Percentiles rank a stretch among this genome's conserved stretches.
Conservation (phyloP, 2,113 vertebrate genomes). For the Rhinichthys klamathensis region DNA sequence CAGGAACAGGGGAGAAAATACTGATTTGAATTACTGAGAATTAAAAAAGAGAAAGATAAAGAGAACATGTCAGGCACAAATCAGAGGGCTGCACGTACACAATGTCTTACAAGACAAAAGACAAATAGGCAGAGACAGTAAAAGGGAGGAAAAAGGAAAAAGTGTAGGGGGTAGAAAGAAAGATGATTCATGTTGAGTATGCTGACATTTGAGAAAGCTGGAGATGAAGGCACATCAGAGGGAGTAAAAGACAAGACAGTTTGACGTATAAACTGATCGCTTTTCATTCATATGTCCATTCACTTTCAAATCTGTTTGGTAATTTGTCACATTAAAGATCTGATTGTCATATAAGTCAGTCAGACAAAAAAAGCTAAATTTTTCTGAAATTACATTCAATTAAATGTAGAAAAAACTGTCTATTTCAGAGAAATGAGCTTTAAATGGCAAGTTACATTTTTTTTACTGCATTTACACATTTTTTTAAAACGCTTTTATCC, state of each 20-base stretch:
- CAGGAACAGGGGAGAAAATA: conserved; percentile 41
- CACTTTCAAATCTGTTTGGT: not conserved
- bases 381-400: not conserved
- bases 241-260: conserved; percentile 16
- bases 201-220: conserved; percentile 40
- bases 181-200: conserved; percentile 29
- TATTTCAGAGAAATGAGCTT: not conserved
- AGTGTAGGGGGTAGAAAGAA: not conserved
- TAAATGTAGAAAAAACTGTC: not conserved
- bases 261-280: conserved; percentile 2
- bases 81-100: not conserved
- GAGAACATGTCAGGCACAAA: conserved; percentile 14
- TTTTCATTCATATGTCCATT: conserved; percentile 11
- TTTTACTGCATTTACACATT: not conserved
- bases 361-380: not conserved
- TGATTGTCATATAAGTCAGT: not conserved
- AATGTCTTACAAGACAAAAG: conserved; percentile 28
- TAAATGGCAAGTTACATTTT: not conserved
- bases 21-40: not conserved
- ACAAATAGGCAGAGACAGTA: not conserved
- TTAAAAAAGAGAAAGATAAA: conserved; percentile 11
- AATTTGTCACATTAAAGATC: not conserved
- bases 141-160: not conserved
- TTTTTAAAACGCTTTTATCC: not conserved
- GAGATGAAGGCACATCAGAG: conserved; percentile 20